A percentile compares a stretch with the other conserved stretches of the same genome.
These are phyloP conservation scores for Protophormia terraenovae DNA, from an alignment of 2,888 invertebrate genomes.

Conservation along the genomic window DNA sequence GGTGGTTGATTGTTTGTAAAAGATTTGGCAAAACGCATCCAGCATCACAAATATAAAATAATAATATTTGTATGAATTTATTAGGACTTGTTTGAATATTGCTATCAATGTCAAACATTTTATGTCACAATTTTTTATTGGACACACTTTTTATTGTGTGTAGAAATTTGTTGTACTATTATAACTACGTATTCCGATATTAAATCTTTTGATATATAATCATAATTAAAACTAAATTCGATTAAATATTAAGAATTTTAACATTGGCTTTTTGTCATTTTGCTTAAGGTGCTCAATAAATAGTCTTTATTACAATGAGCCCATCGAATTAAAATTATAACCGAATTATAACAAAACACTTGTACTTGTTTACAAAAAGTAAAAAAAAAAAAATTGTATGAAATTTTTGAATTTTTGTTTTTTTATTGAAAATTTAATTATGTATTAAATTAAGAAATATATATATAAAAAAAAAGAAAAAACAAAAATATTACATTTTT, in stretches of 20 bases:
- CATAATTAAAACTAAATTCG: not conserved
- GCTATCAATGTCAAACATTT: not conserved
- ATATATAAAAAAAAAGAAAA: not conserved
- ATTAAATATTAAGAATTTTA: not conserved
- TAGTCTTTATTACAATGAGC: not conserved
- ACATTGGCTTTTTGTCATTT: not conserved
- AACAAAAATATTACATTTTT: not conserved
- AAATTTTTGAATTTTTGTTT: conserved; percentile 6
- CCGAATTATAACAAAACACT: not conserved
- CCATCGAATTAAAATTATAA: conserved; percentile 33
- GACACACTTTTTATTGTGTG: not conserved
- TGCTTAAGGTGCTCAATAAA: conserved; percentile 22
- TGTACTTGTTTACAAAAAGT: conserved; percentile 12
- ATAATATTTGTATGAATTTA: not conserved
- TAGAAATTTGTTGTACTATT: not conserved
- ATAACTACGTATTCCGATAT: not conserved
- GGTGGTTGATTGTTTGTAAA: not conserved
- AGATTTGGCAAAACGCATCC: not conserved
- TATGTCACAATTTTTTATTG: not conserved
- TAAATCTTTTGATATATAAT: not conserved
- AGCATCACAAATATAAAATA: not conserved
- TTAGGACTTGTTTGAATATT: not conserved
- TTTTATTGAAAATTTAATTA: not conserved
- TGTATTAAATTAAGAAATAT: not conserved
- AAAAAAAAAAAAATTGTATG: not conserved